Evolutionary conservation across 2,797 vertebrate genomes (phyloP).

Genomic region (Gambusia yucatana): DNA sequence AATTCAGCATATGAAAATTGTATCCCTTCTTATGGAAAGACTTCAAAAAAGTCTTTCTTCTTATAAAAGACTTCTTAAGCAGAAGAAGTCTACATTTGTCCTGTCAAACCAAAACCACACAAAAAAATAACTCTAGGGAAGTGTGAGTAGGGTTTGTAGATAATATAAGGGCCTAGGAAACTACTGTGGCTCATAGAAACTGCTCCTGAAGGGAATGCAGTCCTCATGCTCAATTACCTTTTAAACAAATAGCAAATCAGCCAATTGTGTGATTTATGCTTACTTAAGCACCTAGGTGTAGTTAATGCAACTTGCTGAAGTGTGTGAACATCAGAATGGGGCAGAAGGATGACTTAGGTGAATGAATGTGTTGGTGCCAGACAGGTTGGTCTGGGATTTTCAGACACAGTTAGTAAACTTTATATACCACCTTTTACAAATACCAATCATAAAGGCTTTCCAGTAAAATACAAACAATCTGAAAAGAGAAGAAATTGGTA

Average conservation of each 20-base stretch:
- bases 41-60: no score
- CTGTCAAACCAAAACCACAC: no score
- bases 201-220: not conserved
- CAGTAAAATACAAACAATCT: not conserved
- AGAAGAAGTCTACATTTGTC: no score
- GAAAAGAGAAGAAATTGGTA: not conserved
- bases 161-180: no score
- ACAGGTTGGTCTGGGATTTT: not conserved
- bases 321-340: not conserved
- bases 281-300: not conserved
- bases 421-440: not conserved
- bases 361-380: not conserved
- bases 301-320: not conserved
- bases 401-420: not conserved
- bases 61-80: no score
- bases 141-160: no score
- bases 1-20: no score
- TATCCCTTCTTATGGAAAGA: no score
- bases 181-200: not conserved
- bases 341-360: not conserved
- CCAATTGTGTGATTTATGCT: not conserved
- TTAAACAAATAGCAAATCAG: not conserved
- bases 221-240: not conserved
- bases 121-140: no score
- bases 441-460: not conserved